phyloP scores from a whole-genome alignment of 2,888 invertebrate species.

The Cephus nigrinus region DNA sequence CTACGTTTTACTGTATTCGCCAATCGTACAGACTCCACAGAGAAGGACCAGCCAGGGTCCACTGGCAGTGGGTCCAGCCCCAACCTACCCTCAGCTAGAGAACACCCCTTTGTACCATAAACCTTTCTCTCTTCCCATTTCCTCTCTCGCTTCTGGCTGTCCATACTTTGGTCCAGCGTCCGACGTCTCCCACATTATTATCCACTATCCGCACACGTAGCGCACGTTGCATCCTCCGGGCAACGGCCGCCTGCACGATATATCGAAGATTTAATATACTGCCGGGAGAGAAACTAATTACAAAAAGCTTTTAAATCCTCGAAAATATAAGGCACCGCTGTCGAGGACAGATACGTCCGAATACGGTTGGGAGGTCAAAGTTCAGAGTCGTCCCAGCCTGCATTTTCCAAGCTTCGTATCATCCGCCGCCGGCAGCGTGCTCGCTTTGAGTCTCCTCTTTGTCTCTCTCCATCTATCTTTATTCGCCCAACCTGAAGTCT shows the following conservation, averaged over 20 bases:
- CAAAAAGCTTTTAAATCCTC: slow-evolving; percentile 31
- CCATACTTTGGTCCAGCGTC: slow-evolving; percentile 14
- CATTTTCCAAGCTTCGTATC: neutral
- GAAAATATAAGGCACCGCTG: neutral
- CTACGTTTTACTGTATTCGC: neutral
- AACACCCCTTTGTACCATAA: neutral
- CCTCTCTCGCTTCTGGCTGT: neutral
- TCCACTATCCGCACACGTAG: slow-evolving; percentile 2
- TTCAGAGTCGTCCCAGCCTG: neutral
- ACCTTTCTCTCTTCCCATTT: neutral
- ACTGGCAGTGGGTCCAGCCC: neutral
- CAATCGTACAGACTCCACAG: slow-evolving; percentile 4
- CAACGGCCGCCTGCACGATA: neutral
- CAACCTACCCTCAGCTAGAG: neutral
- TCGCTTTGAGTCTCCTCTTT: neutral
- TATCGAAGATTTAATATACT: slow-evolving; percentile 20
- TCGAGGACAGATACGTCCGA: neutral
- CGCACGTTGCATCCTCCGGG: neutral
- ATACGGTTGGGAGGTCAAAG: neutral
- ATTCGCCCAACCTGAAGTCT: neutral
- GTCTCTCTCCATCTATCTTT: neutral
- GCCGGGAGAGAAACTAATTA: slow-evolving; percentile 25
- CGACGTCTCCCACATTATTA: slow-evolving; percentile 1
- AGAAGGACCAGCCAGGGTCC: too few species aligned
- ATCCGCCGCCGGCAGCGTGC: neutral